A percentile compares a stretch with the other conserved stretches of the same genome.
phyloP scores from a whole-genome alignment of 2,113 vertebrate species.

The Plotosus lineatus region DNA sequence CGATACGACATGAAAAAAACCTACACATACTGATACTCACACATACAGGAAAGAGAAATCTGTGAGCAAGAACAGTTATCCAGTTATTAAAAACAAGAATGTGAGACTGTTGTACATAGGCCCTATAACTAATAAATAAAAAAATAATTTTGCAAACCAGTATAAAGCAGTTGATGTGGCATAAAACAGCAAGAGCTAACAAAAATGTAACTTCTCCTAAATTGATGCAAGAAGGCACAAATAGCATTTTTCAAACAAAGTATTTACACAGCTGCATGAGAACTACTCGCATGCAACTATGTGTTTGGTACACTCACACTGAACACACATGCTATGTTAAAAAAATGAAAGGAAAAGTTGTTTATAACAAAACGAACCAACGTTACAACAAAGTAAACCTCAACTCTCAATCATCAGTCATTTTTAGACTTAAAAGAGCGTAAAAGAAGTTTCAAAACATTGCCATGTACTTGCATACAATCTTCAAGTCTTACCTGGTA shows the following conservation, averaged over 20 bases:
- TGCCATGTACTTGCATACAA: background rate
- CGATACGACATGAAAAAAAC: constrained; percentile 12
- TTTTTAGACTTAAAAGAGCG: background rate
- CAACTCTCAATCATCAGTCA: background rate
- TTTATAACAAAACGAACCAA: background rate
- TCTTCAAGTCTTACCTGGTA: constrained; percentile 39
- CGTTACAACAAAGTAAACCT: background rate
- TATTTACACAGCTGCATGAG: constrained; percentile 26
- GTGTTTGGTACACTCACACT: background rate
- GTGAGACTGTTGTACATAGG: background rate
- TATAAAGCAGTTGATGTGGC: background rate
- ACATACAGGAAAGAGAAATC: constrained; percentile 11
- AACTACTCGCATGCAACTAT: background rate
- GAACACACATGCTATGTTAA: background rate
- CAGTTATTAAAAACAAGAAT: background rate
- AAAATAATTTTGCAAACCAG: background rate
- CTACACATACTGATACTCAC: constrained; percentile 15
- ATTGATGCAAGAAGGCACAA: background rate
- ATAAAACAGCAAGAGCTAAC: background rate
- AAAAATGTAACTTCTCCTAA: background rate
- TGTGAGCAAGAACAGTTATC: background rate
- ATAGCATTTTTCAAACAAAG: constrained; percentile 9
- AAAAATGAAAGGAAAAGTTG: background rate
- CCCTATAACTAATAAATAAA: background rate
- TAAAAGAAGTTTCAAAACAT: background rate